phyloP scores from a whole-genome alignment of 2,113 vertebrate genomes.

The Cyprinodon brontotheroides region DNA sequence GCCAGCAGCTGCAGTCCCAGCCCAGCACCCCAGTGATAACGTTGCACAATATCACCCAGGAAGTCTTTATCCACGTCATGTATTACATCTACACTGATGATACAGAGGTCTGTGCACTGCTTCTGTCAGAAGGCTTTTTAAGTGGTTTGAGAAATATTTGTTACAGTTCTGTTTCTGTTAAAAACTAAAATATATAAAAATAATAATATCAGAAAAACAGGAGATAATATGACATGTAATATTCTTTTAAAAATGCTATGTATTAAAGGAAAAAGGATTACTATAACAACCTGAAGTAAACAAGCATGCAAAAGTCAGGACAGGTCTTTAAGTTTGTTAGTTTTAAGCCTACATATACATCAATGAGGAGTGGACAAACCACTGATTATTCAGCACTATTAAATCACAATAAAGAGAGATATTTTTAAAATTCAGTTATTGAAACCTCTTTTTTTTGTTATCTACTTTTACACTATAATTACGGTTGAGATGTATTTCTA shows the following conservation, averaged over 20 bases:
- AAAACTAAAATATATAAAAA: neutral
- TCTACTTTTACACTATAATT: too few species aligned
- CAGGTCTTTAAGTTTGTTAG: too few species aligned
- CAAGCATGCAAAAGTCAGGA: too few species aligned
- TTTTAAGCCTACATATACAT: too few species aligned
- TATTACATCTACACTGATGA: slow-evolving; percentile 94
- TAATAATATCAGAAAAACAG: neutral
- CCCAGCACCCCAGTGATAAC: slow-evolving; percentile 90
- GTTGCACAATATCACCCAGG: slow-evolving; percentile 87
- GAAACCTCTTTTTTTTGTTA: too few species aligned
- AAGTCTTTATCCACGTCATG: slow-evolving; percentile 89
- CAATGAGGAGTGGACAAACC: too few species aligned
- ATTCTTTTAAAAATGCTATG: neutral
- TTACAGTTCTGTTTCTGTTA: neutral
- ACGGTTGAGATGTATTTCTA: too few species aligned
- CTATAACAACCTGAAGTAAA: too few species aligned
- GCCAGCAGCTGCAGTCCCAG: slow-evolving; percentile 83
- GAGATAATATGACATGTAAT: neutral
- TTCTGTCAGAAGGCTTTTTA: neutral
- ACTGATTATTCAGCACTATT: too few species aligned
- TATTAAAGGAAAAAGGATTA: neutral
- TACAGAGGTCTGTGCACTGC: slow-evolving; percentile 83
- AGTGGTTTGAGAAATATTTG: neutral
- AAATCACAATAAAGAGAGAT: too few species aligned
- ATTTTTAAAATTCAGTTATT: too few species aligned